These are phyloP conservation scores for Myotis pilosus DNA, from an alignment of 2,797 vertebrate species.

Conservation along the genomic window DNA sequence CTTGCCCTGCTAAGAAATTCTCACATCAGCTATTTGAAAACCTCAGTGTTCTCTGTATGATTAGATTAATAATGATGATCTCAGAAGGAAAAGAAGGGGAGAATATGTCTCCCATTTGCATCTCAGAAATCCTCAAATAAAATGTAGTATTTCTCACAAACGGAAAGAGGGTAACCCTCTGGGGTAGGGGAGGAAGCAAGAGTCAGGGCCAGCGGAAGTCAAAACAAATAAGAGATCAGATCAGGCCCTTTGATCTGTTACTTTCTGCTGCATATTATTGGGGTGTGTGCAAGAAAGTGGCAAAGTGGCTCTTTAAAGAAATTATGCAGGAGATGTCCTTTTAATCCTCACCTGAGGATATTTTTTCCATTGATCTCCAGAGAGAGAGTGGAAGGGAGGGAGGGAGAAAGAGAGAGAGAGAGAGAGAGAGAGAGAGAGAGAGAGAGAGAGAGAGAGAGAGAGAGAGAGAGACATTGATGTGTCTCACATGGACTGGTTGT, in stretches of 20 bases:
- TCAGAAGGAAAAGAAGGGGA: neutral
- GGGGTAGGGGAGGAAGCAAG: neutral
- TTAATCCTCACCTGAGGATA: no score
- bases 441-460: no score
- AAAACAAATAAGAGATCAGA: neutral
- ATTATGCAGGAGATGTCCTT: neutral
- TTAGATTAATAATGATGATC: neutral
- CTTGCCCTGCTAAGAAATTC: neutral
- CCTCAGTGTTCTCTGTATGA: neutral
- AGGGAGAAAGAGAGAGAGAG: no score
- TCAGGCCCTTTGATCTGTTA: neutral
- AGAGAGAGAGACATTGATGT: no score
- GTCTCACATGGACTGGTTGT: no score
- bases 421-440: no score
- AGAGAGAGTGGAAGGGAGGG: no score
- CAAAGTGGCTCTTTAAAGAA: neutral
- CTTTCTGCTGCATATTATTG: neutral
- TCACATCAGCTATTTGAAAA: neutral
- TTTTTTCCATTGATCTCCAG: no score
- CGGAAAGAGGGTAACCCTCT: neutral
- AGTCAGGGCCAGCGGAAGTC: neutral
- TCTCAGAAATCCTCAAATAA: neutral
- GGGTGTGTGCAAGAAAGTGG: neutral
- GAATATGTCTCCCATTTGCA: neutral
- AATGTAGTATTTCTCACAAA: neutral